These are phyloP conservation scores for Ostrea denselamellosa DNA, from an alignment of 1,140 invertebrate genomes.

Conservation along the genomic window DNA sequence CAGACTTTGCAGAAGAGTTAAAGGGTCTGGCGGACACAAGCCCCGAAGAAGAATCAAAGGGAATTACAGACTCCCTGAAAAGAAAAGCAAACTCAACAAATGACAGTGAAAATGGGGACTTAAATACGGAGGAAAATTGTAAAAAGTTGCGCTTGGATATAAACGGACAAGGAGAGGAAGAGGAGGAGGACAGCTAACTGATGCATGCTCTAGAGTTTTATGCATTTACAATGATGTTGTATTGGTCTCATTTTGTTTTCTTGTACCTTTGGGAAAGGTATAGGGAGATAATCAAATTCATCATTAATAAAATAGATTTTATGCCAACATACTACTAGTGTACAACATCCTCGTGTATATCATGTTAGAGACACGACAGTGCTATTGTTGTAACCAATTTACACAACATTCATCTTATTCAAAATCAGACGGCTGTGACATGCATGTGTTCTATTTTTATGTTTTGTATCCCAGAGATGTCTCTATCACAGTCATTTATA, in stretches of 20 bases:
- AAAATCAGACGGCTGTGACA: background rate
- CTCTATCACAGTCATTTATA: background rate
- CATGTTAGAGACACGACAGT: background rate
- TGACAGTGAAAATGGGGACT: slow-evolving; percentile 28
- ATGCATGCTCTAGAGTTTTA: background rate
- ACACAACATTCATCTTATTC: slow-evolving; percentile 1
- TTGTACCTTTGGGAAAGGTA: slow-evolving; percentile 21
- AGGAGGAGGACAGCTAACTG: slow-evolving; percentile 9
- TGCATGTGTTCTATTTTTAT: background rate
- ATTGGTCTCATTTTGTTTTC: slow-evolving; percentile 25
- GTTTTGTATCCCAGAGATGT: background rate
- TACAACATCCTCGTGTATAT: background rate
- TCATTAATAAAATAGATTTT: background rate
- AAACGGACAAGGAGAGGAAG: background rate
- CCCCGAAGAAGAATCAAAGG: slow-evolving; percentile 46
- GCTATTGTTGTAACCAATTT: background rate
- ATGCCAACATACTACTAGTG: slow-evolving; percentile 4
- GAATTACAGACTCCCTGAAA: slow-evolving; percentile 15
- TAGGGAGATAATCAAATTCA: background rate
- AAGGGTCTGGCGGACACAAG: slow-evolving; percentile 63
- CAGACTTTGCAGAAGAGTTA: slow-evolving; percentile 75
- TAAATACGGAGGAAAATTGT: background rate
- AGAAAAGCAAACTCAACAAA: background rate
- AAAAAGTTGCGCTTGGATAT: background rate
- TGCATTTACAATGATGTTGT: slow-evolving; percentile 12